Conservation (phyloP, 2,797 vertebrate species). For the Acipenser transmontanus region DNA sequence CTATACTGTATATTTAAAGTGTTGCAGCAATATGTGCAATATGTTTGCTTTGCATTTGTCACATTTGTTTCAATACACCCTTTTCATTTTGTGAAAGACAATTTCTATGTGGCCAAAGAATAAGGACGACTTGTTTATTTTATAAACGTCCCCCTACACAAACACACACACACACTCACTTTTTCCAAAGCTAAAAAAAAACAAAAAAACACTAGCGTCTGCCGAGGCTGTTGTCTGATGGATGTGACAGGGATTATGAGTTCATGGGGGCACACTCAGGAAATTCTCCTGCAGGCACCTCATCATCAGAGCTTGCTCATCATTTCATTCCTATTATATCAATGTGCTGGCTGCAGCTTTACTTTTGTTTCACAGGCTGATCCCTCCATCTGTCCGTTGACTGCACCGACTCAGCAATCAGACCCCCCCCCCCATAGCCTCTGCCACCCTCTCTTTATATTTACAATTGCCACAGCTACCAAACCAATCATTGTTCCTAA, state of each 20-base stretch:
- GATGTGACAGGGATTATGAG: slow-evolving; percentile 33
- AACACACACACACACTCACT: slow-evolving; percentile 20
- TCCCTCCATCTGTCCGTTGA: slow-evolving; percentile 53
- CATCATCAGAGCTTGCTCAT: not conserved
- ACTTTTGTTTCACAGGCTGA: slow-evolving; percentile 60
- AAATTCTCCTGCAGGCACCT: slow-evolving; percentile 22
- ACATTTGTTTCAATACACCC: too few species aligned
- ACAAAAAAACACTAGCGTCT: not conserved
- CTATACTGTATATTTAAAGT: too few species aligned
- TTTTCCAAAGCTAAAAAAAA: not conserved
- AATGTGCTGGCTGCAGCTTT: slow-evolving; percentile 61
- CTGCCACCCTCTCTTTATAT: slow-evolving; percentile 20
- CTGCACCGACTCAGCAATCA: slow-evolving; percentile 28
- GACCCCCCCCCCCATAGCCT: slow-evolving; percentile 21
- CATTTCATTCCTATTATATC: slow-evolving; percentile 41
- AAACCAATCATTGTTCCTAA: slow-evolving; percentile 46
- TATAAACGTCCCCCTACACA: not conserved
- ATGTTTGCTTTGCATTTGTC: too few species aligned
- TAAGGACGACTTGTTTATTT: too few species aligned
- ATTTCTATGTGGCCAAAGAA: too few species aligned
- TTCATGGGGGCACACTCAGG: slow-evolving; percentile 14
- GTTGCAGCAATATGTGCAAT: too few species aligned
- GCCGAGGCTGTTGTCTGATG: slow-evolving; percentile 41
- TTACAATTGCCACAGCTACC: slow-evolving; percentile 22
- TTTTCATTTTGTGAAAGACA: too few species aligned